These are phyloP conservation scores for Scaptomyza hsui DNA, from an alignment of 1,140 invertebrate genomes.

Conservation along the genomic window DNA sequence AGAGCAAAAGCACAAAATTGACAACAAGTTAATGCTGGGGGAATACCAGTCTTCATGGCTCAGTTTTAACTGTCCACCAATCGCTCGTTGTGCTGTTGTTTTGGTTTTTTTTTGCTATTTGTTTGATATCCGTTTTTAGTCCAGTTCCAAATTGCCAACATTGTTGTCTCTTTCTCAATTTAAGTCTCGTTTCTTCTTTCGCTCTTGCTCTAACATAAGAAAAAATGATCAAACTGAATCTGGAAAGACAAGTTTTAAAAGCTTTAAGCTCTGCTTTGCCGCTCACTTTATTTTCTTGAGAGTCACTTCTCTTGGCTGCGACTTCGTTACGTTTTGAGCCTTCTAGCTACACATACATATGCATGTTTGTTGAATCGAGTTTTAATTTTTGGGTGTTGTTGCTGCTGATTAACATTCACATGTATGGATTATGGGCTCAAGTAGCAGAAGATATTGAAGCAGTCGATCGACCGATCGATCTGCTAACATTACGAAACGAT, in stretches of 20 bases:
- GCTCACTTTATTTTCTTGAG: not conserved
- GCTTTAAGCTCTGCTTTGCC: constrained; percentile 41
- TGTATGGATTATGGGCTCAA: constrained; percentile 37
- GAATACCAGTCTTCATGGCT: constrained; percentile 46
- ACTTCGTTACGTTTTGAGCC: constrained; percentile 32
- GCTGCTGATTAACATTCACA: constrained; percentile 74
- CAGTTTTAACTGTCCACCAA: constrained; percentile 12
- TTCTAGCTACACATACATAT: constrained; percentile 31
- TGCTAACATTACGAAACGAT: constrained; percentile 62
- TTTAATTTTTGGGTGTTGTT: constrained; percentile 69
- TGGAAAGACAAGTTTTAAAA: constrained; percentile 78
- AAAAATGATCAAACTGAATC: constrained; percentile 75
- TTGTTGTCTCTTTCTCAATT: constrained; percentile 37
- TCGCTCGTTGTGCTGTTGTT: constrained; percentile 24
- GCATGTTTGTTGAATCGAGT: constrained; percentile 55
- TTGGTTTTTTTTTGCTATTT: constrained; percentile 38
- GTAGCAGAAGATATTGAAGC: constrained; percentile 58
- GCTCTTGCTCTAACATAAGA: constrained; percentile 67
- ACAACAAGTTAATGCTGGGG: constrained; percentile 44
- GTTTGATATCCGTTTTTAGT: constrained; percentile 74
- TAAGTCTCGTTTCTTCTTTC: constrained; percentile 24
- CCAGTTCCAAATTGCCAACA: constrained; percentile 76
- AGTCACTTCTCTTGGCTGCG: constrained; percentile 17
- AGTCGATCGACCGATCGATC: constrained; percentile 10
- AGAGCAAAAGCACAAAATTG: constrained; percentile 42